Evolutionary conservation across 2,113 vertebrate species (phyloP).

Genomic region (Clinocottus analis): DNA sequence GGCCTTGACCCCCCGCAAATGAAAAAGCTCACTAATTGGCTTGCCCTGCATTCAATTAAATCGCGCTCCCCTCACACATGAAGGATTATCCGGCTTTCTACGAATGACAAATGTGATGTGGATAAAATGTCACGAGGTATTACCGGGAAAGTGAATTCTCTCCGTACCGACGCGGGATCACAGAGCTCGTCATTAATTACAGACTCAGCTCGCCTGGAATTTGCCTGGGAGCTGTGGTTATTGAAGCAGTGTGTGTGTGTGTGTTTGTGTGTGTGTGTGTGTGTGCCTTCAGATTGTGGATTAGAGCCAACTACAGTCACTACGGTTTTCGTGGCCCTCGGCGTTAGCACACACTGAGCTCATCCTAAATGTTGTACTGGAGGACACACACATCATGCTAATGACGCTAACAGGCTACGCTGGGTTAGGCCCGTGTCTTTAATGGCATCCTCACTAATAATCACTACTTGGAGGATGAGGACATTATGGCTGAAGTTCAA

Average conservation of each 20-base stretch:
- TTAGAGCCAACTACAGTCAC: slow-evolving; percentile 38
- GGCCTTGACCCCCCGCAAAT: background rate
- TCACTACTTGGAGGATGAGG: slow-evolving; percentile 10
- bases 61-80: slow-evolving; percentile 18
- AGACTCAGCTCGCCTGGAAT: slow-evolving; percentile 48
- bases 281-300: slow-evolving; percentile 29
- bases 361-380: slow-evolving; percentile 33
- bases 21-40: slow-evolving; percentile 34
- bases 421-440: slow-evolving; percentile 28
- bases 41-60: slow-evolving; percentile 56
- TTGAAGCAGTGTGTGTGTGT: slow-evolving; percentile 23
- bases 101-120: slow-evolving; percentile 50
- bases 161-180: slow-evolving; percentile 34
- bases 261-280: slow-evolving; percentile 24
- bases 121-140: slow-evolving; percentile 55
- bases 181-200: slow-evolving; percentile 57
- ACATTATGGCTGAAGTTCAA: slow-evolving; percentile 24
- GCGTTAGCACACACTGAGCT: background rate
- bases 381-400: slow-evolving; percentile 49
- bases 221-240: slow-evolving; percentile 37
- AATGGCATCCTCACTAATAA: slow-evolving; percentile 39
- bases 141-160: slow-evolving; percentile 38
- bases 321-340: slow-evolving; percentile 20
- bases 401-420: slow-evolving; percentile 25
- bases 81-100: slow-evolving; percentile 38